Percentiles rank a stretch among this genome's conserved stretches.
These are phyloP conservation scores for Neodiprion pinetum DNA, from an alignment of 1,140 invertebrate species.

Conservation along the genomic window DNA sequence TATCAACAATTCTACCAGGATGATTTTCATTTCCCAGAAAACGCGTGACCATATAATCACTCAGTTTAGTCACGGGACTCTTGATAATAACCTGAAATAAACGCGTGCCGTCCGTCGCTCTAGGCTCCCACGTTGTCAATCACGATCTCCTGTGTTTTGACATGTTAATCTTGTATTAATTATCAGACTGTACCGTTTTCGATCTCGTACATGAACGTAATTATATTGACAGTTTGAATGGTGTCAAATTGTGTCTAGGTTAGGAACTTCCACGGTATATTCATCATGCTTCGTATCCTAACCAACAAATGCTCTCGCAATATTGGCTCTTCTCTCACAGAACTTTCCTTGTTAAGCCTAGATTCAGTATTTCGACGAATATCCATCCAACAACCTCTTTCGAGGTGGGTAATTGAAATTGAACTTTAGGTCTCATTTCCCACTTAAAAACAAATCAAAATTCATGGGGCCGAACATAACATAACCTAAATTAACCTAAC, in stretches of 20 bases:
- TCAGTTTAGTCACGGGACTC: slow-evolving; percentile 35
- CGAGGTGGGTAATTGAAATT: slow-evolving; percentile 34
- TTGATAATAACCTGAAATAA: slow-evolving; percentile 38
- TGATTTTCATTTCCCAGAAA: slow-evolving; percentile 32
- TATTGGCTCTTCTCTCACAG: slow-evolving; percentile 8
- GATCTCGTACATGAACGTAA: slow-evolving; percentile 10
- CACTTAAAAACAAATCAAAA: slow-evolving; percentile 33
- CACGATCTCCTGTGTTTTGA: slow-evolving; percentile 8
- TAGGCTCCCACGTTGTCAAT: slow-evolving; percentile 35
- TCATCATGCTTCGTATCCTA: neutral
- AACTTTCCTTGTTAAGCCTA: slow-evolving; percentile 16
- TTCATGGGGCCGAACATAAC: slow-evolving; percentile 3
- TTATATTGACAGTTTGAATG: neutral
- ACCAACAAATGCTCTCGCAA: slow-evolving; percentile 15
- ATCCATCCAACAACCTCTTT: slow-evolving; percentile 32
- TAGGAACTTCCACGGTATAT: neutral
- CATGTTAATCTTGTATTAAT: slow-evolving; percentile 8
- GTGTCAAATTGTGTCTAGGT: neutral
- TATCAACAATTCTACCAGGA: slow-evolving; percentile 41
- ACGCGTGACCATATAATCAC: slow-evolving; percentile 17
- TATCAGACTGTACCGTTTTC: slow-evolving; percentile 4
- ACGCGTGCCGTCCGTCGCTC: slow-evolving; percentile 31
- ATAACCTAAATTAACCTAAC: slow-evolving; percentile 19
- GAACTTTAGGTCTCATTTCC: slow-evolving; percentile 20
- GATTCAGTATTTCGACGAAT: slow-evolving; percentile 43